Percentiles rank a stretch among this genome's conserved stretches.
Conservation (phyloP, 2,888 invertebrate genomes). For the Parascotia fuliginaria region DNA sequence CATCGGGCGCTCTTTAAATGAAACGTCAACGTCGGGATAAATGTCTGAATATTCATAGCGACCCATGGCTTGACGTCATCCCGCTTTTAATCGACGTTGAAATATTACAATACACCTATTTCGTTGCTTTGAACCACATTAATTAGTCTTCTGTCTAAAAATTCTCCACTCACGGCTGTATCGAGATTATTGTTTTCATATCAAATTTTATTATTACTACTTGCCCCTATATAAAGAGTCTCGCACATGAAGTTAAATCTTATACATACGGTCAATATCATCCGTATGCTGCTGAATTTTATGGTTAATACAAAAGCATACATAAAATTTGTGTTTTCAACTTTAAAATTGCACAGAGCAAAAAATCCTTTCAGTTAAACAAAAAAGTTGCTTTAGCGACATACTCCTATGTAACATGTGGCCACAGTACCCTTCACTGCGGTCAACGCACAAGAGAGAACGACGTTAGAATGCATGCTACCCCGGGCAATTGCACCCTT, state of each 20-base stretch:
- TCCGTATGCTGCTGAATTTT: slow-evolving; percentile 17
- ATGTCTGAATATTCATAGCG: slow-evolving; percentile 64
- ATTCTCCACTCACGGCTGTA: slow-evolving; percentile 9
- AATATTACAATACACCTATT: slow-evolving; percentile 52
- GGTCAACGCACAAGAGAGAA: slow-evolving; percentile 70
- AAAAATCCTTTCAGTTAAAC: slow-evolving; percentile 29
- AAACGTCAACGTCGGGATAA: slow-evolving; percentile 71
- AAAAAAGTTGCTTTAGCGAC: slow-evolving; percentile 45
- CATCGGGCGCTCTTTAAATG: slow-evolving; percentile 70
- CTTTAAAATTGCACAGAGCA: slow-evolving; percentile 29
- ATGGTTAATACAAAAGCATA: slow-evolving; percentile 18
- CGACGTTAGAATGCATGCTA: slow-evolving; percentile 57
- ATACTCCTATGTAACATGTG: slow-evolving; percentile 48
- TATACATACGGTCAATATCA: slow-evolving; percentile 16
- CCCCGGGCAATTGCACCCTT: slow-evolving; percentile 75
- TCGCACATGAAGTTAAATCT: slow-evolving; percentile 13
- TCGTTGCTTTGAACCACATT: slow-evolving; percentile 42
- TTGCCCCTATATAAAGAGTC: slow-evolving; percentile 23
- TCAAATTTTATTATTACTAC: slow-evolving; percentile 21
- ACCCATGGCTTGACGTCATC: slow-evolving; percentile 49
- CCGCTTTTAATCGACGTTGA: slow-evolving; percentile 48
- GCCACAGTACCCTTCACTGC: slow-evolving; percentile 59
- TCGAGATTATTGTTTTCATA: slow-evolving; percentile 30
- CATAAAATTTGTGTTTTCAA: slow-evolving; percentile 21
- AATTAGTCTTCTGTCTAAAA: slow-evolving; percentile 40